Base-by-base conservation (phyloP, 2,113 vertebrate species). In the Panthera uncia region DNA sequence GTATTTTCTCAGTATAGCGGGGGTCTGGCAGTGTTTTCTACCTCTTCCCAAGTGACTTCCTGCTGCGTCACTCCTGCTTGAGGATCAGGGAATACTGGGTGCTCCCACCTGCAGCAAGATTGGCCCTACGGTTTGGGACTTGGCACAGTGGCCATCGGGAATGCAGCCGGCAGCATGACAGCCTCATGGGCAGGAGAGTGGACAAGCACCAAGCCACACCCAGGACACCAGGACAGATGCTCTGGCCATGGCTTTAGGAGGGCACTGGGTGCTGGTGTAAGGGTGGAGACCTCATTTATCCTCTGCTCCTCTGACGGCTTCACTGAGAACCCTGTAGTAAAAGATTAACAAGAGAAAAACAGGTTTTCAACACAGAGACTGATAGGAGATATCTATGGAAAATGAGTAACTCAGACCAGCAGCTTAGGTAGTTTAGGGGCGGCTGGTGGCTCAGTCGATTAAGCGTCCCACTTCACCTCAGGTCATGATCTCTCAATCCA, bases 111-210 rank as follows among this genome's bases (percentile, higher is more conserved):
- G 71, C 33, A 68, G 55, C 33, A 80, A 21, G 41, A 79, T 15
- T 27, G 2, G 13, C 21, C 9, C 41, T 5, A 31, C 52, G 8
- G 41, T 29, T 33, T 50, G 27, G 50, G 50, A 41, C 38, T 85
- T 84, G 25, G 25, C 19, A 14, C 21, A 6, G 5, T 33, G 36
- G 48, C 48, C 33, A 19, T 33, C 6, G 1, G 61, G 16, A 52
- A 15, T 48, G 16, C 19, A 15, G 18, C 14, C 14, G 16, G 36
- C 13, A 63, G 29, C 16, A 71, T 16, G 33, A 78, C 69, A 50
- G 36, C 7, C 27, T n/a, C 0, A 0, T 66, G 11, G 12, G 27
- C 80, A 4, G 38, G 19, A 79, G 65, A 6, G 1, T 16, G 0
- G 16, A 27, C 19, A 25, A 52, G 38, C 19, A 61, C 29, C 23